Evolutionary conservation across 1,140 invertebrate species (phyloP).

Genomic region (Homarus americanus): DNA sequence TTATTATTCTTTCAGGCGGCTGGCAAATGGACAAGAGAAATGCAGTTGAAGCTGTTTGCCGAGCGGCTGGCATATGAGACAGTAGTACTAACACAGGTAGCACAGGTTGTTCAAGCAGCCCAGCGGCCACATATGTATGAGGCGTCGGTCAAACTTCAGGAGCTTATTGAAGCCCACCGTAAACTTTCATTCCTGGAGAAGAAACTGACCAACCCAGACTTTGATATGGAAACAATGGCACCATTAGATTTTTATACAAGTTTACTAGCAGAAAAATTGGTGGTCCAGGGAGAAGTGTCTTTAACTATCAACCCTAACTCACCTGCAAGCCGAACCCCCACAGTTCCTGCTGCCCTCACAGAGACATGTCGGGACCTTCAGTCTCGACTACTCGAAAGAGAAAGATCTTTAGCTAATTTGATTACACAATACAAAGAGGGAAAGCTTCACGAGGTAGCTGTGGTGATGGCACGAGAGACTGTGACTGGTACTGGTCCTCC

Average conservation of each 20-base stretch:
- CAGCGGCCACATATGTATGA: conserved; percentile 85
- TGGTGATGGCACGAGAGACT: conserved; percentile 75
- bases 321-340: conserved; percentile 5
- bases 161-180: conserved; percentile 82
- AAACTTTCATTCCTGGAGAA: conserved; percentile 74
- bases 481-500: conserved; percentile 68
- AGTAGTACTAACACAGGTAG: conserved; percentile 82
- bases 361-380: conserved; percentile 73
- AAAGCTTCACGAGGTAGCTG: conserved; percentile 84
- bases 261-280: conserved; percentile 74
- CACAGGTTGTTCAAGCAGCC: conserved; percentile 75
- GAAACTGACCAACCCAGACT: conserved; percentile 74
- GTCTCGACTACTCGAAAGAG: conserved; percentile 69
- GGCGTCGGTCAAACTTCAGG: conserved; percentile 80
- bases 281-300: conserved; percentile 72
- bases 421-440: conserved; percentile 83
- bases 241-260: conserved; percentile 74
- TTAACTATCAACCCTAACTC: conserved; percentile 19
- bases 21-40: conserved; percentile 83
- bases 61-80: conserved; percentile 88
- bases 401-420: conserved; percentile 79
- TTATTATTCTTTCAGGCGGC: conserved; percentile 79
- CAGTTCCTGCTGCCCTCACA: conserved; percentile 18
- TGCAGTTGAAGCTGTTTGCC: conserved; percentile 84
- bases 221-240: conserved; percentile 73